These are phyloP conservation scores for Stenolophus ochropezus DNA, from an alignment of 2,888 invertebrate genomes.

Conservation along the genomic window DNA sequence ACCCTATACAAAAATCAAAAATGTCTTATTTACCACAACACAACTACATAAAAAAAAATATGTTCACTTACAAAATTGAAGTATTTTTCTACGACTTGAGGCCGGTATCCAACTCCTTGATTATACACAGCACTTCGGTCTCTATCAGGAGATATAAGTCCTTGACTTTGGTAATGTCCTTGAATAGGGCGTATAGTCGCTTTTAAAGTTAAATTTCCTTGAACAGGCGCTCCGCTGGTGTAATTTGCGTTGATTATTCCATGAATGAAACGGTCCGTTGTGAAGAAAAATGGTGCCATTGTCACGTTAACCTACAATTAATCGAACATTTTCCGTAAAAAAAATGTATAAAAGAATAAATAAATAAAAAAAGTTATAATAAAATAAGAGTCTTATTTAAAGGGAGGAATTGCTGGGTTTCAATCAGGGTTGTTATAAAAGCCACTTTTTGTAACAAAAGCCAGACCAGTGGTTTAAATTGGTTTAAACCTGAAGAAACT, in stretches of 20 bases:
- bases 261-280: slow-evolving; percentile 87
- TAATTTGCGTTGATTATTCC: slow-evolving; percentile 96
- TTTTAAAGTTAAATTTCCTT: slow-evolving; percentile 90
- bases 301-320: slow-evolving; percentile 93
- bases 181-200: slow-evolving; percentile 85
- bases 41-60: neutral
- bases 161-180: slow-evolving; percentile 63
- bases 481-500: too few relatives aligned
- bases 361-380: too few relatives aligned
- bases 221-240: slow-evolving; percentile 93
- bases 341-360: too few relatives aligned
- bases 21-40: neutral
- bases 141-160: slow-evolving; percentile 20
- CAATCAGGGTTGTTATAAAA: too few relatives aligned
- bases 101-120: neutral
- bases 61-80: slow-evolving; percentile 81
- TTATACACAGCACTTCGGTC: neutral
- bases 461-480: too few relatives aligned
- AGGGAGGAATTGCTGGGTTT: too few relatives aligned
- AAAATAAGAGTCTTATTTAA: too few relatives aligned
- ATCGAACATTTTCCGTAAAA: too few relatives aligned
- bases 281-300: slow-evolving; percentile 95
- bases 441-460: too few relatives aligned
- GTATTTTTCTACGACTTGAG: slow-evolving; percentile 75
- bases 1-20: neutral